These are phyloP conservation scores for Craterocephalus amniculus DNA, from an alignment of 2,797 vertebrate species.

Conservation along the genomic window DNA sequence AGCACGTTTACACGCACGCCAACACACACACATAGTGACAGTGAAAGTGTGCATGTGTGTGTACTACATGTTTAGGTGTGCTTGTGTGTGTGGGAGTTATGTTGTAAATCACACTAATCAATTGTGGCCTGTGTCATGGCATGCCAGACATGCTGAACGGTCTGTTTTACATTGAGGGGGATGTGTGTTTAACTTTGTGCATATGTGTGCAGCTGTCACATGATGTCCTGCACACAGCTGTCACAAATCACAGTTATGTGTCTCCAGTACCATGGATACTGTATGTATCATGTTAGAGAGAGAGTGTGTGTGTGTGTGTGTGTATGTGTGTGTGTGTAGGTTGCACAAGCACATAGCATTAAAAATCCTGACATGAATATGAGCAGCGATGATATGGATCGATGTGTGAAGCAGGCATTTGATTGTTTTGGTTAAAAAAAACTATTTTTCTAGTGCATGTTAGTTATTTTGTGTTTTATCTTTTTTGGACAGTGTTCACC, in stretches of 20 bases:
- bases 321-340: conserved; percentile 17
- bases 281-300: conserved; percentile 16
- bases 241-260: conserved; percentile 63
- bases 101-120: conserved; percentile 69
- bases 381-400: neutral
- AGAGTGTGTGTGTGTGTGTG: conserved; percentile 12
- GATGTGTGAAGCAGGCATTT: too few species aligned
- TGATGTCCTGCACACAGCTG: conserved; percentile 66
- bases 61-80: conserved; percentile 15
- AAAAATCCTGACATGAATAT: conserved; percentile 18
- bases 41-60: conserved; percentile 20
- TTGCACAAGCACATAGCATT: conserved; percentile 10
- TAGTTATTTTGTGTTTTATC: neutral
- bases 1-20: conserved; percentile 10
- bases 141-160: conserved; percentile 72
- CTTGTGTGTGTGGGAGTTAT: conserved; percentile 60
- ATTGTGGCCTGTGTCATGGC: conserved; percentile 76
- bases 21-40: conserved; percentile 18
- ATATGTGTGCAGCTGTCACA: conserved; percentile 50
- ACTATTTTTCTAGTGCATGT: too few species aligned
- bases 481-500: neutral
- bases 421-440: too few species aligned
- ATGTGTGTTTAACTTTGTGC: conserved; percentile 13
- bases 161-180: conserved; percentile 67
- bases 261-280: conserved; percentile 37